phyloP scores from a whole-genome alignment of 2,888 invertebrate species.

The Drosophila gaucha region DNA sequence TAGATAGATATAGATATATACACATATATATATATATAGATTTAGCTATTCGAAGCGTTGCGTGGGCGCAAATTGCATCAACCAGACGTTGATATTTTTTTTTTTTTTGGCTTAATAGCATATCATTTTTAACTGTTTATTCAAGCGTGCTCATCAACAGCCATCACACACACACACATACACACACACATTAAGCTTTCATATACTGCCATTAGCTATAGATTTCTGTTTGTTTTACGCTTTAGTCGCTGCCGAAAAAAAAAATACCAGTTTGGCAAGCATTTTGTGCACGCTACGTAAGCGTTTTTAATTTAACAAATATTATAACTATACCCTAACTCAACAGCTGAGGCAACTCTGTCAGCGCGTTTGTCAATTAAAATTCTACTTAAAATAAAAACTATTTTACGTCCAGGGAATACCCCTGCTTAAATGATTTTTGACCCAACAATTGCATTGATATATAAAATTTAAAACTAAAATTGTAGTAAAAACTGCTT shows the following conservation, averaged over 20 bases:
- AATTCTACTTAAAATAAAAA: no score
- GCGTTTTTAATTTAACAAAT: slow-evolving; percentile 59
- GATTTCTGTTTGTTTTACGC: slow-evolving; percentile 51
- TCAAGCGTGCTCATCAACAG: slow-evolving; percentile 41
- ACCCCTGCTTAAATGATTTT: no score
- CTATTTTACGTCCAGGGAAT: no score
- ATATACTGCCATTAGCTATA: slow-evolving; percentile 44
- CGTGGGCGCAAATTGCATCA: slow-evolving; percentile 51
- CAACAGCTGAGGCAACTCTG: background rate
- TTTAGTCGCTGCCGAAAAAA: slow-evolving; percentile 22
- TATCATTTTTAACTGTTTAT: slow-evolving; percentile 42
- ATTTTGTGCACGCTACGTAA: slow-evolving; percentile 64
- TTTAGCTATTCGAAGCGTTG: slow-evolving; percentile 15
- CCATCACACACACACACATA: slow-evolving; percentile 6
- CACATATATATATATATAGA: background rate
- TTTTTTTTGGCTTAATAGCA: slow-evolving; percentile 9
- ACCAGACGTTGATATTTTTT: slow-evolving; percentile 33
- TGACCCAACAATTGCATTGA: no score
- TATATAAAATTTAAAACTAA: background rate
- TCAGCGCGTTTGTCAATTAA: no score
- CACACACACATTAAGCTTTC: slow-evolving; percentile 15
- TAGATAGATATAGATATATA: background rate
- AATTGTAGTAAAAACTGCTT: background rate
- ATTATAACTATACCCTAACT: slow-evolving; percentile 40
- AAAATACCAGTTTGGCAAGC: slow-evolving; percentile 57